phyloP scores from a whole-genome alignment of 1,140 invertebrate genomes.

The Centruroides vittatus region DNA sequence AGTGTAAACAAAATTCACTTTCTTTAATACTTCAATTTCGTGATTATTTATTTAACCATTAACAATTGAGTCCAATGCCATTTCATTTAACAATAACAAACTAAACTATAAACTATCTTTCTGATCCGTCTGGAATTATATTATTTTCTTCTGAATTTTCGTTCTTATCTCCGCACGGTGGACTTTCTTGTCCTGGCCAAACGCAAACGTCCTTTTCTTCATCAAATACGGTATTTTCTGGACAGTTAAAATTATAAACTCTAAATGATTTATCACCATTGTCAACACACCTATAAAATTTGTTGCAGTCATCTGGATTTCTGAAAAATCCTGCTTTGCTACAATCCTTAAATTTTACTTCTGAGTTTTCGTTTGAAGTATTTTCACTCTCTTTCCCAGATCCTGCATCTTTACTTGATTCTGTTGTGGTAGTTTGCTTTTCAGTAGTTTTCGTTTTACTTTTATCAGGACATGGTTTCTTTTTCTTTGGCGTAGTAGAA shows the following conservation, averaged over 20 bases:
- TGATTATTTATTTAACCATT: too few relatives aligned
- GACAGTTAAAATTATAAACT: slow-evolving; percentile 38
- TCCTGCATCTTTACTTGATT: not conserved
- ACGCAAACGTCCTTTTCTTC: slow-evolving; percentile 21
- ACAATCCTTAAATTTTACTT: slow-evolving; percentile 23
- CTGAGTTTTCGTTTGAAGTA: not conserved
- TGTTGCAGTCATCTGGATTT: slow-evolving; percentile 41
- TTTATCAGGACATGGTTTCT: too few relatives aligned
- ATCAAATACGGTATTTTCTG: slow-evolving; percentile 27
- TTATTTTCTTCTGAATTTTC: too few relatives aligned
- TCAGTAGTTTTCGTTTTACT: too few relatives aligned
- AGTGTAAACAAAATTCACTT: too few relatives aligned
- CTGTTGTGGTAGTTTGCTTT: not conserved
- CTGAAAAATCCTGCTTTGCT: slow-evolving; percentile 45
- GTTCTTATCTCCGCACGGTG: slow-evolving; percentile 20
- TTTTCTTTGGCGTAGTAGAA: too few relatives aligned
- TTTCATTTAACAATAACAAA: too few relatives aligned
- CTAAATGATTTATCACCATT: slow-evolving; percentile 1
- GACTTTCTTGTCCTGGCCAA: slow-evolving; percentile 17
- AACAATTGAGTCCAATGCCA: too few relatives aligned
- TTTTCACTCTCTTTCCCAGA: not conserved
- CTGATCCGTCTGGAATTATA: too few relatives aligned
- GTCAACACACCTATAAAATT: slow-evolving; percentile 38
- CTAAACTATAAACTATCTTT: too few relatives aligned
- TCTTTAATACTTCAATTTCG: too few relatives aligned